A percentile compares a stretch with the other conserved stretches of the same genome.
phyloP scores from a whole-genome alignment of 2,797 vertebrate species.

The Aldrovandia affinis region DNA sequence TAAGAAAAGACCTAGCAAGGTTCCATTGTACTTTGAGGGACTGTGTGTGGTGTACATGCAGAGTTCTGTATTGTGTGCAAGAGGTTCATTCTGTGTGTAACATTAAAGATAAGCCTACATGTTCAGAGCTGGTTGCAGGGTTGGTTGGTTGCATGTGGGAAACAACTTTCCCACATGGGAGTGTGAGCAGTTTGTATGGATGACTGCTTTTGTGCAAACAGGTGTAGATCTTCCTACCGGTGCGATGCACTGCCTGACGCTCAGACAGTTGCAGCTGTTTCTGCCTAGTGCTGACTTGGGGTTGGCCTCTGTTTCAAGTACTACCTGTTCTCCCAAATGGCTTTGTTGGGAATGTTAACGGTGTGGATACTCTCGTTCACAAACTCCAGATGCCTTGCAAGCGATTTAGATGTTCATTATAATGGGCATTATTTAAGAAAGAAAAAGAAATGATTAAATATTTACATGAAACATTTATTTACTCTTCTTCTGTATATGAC shows the following conservation, averaged over 20 bases:
- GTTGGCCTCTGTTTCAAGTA: neutral
- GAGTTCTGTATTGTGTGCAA: too few species aligned
- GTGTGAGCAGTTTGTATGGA: neutral
- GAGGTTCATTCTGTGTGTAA: too few species aligned
- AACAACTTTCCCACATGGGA: neutral
- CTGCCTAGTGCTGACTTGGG: neutral
- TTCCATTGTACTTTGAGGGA: too few species aligned
- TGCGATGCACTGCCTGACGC: neutral
- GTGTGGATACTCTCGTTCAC: neutral
- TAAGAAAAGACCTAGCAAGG: neutral
- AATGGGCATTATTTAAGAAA: neutral
- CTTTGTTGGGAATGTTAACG: neutral
- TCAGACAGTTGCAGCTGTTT: neutral
- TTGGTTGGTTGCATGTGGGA: too few species aligned
- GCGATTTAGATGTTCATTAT: neutral
- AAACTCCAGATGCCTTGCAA: neutral
- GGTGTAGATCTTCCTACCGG: neutral
- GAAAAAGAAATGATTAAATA: neutral
- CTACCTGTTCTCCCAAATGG: neutral
- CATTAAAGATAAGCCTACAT: too few species aligned
- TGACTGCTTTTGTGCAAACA: neutral
- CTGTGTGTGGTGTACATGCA: too few species aligned
- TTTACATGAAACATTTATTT: neutral
- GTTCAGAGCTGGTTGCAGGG: neutral
- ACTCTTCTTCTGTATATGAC: neutral